Evolutionary conservation across 2,113 vertebrate genomes (phyloP), one percentile per base, ranked within the genome.

Genomic region (Plecotus auritus): DNA sequence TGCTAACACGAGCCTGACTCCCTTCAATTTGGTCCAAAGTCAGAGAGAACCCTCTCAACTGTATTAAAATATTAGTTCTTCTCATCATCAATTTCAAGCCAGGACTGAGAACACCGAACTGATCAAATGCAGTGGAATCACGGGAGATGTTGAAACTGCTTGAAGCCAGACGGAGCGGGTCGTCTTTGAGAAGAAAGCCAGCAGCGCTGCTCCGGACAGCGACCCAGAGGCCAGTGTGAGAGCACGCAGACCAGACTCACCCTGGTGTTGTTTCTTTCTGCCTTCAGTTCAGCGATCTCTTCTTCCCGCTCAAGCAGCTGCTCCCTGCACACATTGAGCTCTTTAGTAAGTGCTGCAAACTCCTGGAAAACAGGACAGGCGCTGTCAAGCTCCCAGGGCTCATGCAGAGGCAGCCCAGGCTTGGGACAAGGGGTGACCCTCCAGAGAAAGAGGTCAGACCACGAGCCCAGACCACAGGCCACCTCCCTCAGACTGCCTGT

Each of bases 301-400:
- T 99, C 99, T 97, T 99, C 99, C 88, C 99, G 98, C 97, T 99
- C 99, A 47, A 99, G 99, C 80, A 99, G 99, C 92, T 99, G 99
- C 96, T 99, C 99, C 96, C 99, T 97, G 97, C 99, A 99, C 20
- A 99, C 97, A 14, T 99, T 99, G 78, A 99, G 98, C 95, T 99
- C 99, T 96, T 99, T 99, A 0, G 99, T 99, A 83, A 99, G 99
- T 0, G 99, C 99, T 69, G 99, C 99, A 95, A 99, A 99, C 97
- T 99, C 99, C 99, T 99, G 85, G 74, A 98, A 56, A 20, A 40
- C 12, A 30, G 37, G 45, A 73, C 82, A 30, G 47, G 22, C 13
- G 16, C 16, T 11, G 5, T 1, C 40, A 6, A 51, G 30, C 16
- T 47, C 49, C 20, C 0, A 2, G 51, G 2, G 40, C 22, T 59